These are phyloP conservation scores for Tylochromis polylepis DNA, from an alignment of 2,113 vertebrate genomes.

Conservation along the genomic window DNA sequence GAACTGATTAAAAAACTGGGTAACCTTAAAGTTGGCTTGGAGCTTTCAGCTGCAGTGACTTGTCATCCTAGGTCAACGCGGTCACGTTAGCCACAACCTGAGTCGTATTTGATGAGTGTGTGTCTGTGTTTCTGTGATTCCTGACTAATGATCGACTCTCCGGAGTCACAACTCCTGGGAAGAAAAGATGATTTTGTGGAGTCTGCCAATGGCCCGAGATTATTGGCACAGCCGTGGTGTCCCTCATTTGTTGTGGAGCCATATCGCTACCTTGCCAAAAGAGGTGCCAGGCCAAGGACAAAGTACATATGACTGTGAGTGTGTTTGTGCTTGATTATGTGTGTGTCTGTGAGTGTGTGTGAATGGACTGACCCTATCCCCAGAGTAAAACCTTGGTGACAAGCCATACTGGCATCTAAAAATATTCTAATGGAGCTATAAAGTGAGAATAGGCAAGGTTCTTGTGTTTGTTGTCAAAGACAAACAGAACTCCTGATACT, in stretches of 20 bases:
- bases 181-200: slow-evolving; percentile 61
- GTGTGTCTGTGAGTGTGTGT: not conserved
- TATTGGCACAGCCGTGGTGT: slow-evolving; percentile 67
- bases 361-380: slow-evolving; percentile 35
- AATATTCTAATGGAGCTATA: slow-evolving; percentile 37
- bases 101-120: slow-evolving; percentile 18
- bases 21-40: not conserved
- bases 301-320: slow-evolving; percentile 26
- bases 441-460: not conserved
- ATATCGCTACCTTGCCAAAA: slow-evolving; percentile 67
- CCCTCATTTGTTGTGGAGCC: slow-evolving; percentile 69
- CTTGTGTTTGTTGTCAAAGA: slow-evolving; percentile 39
- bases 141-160: slow-evolving; percentile 64
- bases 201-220: slow-evolving; percentile 67
- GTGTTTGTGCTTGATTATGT: not conserved
- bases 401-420: slow-evolving; percentile 52
- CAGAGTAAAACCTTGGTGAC: slow-evolving; percentile 44
- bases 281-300: slow-evolving; percentile 75
- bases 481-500: slow-evolving; percentile 3
- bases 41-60: not conserved
- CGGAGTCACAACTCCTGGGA: slow-evolving; percentile 65
- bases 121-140: slow-evolving; percentile 55
- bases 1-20: not conserved
- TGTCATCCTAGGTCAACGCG: not conserved
- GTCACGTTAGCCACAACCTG: slow-evolving; percentile 23